These are phyloP conservation scores for Mustela nigripes DNA, from an alignment of 2,113 vertebrate species.

Conservation along the genomic window DNA sequence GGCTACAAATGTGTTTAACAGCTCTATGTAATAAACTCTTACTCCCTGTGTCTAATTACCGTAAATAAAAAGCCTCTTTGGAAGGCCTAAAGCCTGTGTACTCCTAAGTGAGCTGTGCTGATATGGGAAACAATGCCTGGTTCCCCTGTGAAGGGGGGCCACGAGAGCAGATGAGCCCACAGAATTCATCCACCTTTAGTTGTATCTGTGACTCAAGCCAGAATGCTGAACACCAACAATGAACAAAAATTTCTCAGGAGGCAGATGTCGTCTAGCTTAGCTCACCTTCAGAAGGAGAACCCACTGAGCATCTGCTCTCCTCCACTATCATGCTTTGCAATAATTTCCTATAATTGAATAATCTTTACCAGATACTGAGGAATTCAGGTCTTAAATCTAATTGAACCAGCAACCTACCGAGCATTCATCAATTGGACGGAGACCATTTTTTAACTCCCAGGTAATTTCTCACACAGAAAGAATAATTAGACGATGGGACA, in stretches of 20 bases:
- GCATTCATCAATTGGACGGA: not conserved
- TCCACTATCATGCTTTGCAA: conserved; percentile 52
- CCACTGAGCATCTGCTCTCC: not conserved
- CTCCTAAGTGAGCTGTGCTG: not conserved
- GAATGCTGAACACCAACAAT: not conserved
- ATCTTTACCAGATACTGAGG: conserved; percentile 58
- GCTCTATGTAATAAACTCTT: not conserved
- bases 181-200: not conserved
- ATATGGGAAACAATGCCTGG: not conserved
- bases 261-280: not conserved
- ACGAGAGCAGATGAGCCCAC: accelerated
- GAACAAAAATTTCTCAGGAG: conserved; percentile 44
- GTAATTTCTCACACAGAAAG: conserved; percentile 50
- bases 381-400: conserved; percentile 30
- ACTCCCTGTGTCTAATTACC: not conserved
- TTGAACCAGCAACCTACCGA: not conserved
- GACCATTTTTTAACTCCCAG: conserved; percentile 52
- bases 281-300: conserved; percentile 11
- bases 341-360: conserved; percentile 47
- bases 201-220: not conserved
- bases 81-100: not conserved
- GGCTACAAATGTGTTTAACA: not conserved
- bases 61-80: not conserved
- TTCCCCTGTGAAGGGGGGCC: not conserved
- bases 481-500: conserved; percentile 44